A percentile compares a stretch with the other conserved stretches of the same genome.
Conservation (phyloP, 2,888 invertebrate genomes). For the Microdon myrmicae region DNA sequence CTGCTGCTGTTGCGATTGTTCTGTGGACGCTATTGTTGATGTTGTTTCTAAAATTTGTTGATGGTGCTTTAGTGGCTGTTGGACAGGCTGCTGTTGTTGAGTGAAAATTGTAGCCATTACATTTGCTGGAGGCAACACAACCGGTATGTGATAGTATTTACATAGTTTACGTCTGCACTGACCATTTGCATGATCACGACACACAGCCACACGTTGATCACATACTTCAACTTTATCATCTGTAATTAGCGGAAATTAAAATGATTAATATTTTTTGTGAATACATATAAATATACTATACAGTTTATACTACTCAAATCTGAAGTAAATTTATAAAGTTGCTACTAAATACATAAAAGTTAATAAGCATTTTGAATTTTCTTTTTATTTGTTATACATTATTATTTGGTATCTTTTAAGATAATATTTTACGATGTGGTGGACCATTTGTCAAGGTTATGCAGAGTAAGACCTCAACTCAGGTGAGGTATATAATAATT, state of each 20-base stretch:
- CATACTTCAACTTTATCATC: constrained; percentile 95
- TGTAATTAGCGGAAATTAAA: constrained; percentile 68
- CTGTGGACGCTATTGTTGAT: constrained; percentile 47
- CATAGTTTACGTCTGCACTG: constrained; percentile 92
- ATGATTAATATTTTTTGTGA: not conserved
- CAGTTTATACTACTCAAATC: not conserved
- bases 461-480: no score
- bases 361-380: not conserved
- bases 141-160: constrained; percentile 98
- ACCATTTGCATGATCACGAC: constrained; percentile 94
- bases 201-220: constrained; percentile 95
- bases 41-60: constrained; percentile 47
- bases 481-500: no score
- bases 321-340: no score
- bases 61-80: constrained; percentile 30
- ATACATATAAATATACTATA: not conserved
- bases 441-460: no score
- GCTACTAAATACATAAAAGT: not conserved
- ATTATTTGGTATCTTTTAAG: not conserved
- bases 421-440: no score
- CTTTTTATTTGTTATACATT: not conserved
- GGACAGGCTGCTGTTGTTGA: constrained; percentile 52
- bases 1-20: constrained; percentile 43
- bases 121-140: constrained; percentile 86
- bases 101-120: constrained; percentile 74